Percentiles rank a stretch among this genome's conserved stretches.
Conservation (phyloP, 1,140 invertebrate species). For the Eueides isabella region DNA sequence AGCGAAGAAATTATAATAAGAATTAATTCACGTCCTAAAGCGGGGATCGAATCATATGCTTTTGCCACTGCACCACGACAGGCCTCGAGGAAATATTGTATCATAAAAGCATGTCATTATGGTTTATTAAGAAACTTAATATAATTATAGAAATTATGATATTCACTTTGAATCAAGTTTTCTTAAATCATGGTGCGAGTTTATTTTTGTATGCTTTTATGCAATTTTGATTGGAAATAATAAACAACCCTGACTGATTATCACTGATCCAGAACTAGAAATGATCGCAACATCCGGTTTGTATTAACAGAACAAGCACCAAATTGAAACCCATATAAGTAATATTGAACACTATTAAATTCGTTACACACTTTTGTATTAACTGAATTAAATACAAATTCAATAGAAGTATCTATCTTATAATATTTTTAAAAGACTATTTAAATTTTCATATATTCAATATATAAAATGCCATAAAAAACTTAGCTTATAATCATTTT, state of each 20-base stretch:
- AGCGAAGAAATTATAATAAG: too few species aligned
- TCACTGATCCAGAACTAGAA: not conserved
- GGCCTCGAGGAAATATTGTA: too few species aligned
- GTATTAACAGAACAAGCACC: not conserved
- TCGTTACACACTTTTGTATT: not conserved
- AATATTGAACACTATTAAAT: not conserved
- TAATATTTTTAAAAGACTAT: not conserved
- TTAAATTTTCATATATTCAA: not conserved
- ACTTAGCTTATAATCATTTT: not conserved
- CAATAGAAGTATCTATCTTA: not conserved
- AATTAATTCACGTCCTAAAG: too few species aligned
- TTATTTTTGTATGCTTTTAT: too few species aligned
- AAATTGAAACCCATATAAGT: slow-evolving; percentile 7
- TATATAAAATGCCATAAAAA: not conserved
- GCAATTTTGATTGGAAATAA: not conserved
- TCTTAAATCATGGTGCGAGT: too few species aligned
- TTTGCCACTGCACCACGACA: too few species aligned
- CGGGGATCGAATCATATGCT: too few species aligned
- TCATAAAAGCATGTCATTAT: too few species aligned
- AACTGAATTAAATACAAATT: not conserved
- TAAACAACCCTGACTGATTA: not conserved
- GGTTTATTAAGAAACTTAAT: too few species aligned
- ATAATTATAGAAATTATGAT: too few species aligned
- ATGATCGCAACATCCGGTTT: not conserved
- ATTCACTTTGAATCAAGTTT: too few species aligned